Evolutionary conservation across 2,888 invertebrate species (phyloP), one percentile per base, ranked within the genome.

Genomic region (Nemapogon koenigi): DNA sequence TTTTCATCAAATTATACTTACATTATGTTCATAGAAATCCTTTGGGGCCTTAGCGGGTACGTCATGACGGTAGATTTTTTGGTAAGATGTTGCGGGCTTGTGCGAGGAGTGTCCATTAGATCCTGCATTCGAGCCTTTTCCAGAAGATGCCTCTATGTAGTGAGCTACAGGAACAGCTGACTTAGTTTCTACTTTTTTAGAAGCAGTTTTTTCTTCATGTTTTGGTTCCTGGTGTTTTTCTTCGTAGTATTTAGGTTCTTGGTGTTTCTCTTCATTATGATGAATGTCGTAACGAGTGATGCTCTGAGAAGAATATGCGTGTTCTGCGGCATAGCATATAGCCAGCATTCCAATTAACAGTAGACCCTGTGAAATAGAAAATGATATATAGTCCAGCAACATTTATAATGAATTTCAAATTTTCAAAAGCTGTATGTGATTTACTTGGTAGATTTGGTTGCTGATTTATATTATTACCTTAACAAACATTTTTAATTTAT

Each of bases 241-340:
- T n/a, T 27, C 13, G 4, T 27, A 14, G 6, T 13, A 4, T 14
- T 13, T 14, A 4, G 28, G 28, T 14, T 19, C 35, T 4, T 14
- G 19, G n/a, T 35, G 19, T 4, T 30, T 7, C 15, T 30, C 31
- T 4, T 16, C 13, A 11, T 19, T 13, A n/a, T 35, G 35, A 13
- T 43, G 41, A 3, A 43, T 15, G 26, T 39, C 40, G 11, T 43
- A 51, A 16, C 42, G 53, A 3, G 50, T 48, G 26, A 55, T 51
- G 28, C 52, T 57, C 40, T 57, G 54, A 4, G 54, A 55, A 2
- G 55, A 57, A 38, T 52, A 52, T n/a, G 54, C 55, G 15, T 57
- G 53, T 26, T 58, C 51, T 1, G 33, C 46, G 2, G 53, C 52
- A n/a, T 50, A 41, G 38, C 50, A 50, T 28, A 48, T 46, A 49